Evolutionary conservation across 2,888 invertebrate genomes (phyloP), one percentile per base, ranked within the genome.

Genomic region (Ecdyonurus torrentis): DNA sequence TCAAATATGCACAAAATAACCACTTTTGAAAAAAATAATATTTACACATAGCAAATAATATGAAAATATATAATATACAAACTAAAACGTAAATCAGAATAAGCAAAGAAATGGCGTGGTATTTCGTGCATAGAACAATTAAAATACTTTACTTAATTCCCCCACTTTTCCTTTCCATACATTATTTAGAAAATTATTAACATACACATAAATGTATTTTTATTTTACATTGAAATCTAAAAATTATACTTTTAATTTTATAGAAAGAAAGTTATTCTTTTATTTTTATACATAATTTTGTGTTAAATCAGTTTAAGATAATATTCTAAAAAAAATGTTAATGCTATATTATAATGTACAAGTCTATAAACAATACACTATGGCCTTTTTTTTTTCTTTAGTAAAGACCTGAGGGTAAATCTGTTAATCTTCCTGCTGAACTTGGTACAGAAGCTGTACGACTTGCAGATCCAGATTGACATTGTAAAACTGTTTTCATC

Each of bases 341-440:
- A 7, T 18, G 18, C 0, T 82, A 82, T 65, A 50, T 50, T 7
- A 7, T 18, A 50, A 50, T 18, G 7, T 10, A 18, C 50, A 50
- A 50, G 7, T 18, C 50, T 50, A 10, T 50, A 50, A 50, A 50
- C 50, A 50, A 50, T 50, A 7, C 20, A n/a, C 20, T 25, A 25
- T 25, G 5, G 60, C 25, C 25, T n/a, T 60, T 22, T 25, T 25
- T 5, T n/a, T n/a, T 58, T 24, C 25, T 63, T 66, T 60, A 71
- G 65, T 71, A 71, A 37, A 71, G 65, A 23, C 70, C 70, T 5
- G 70, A 70, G 1, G 70, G 70, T 23, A 70, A 65, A 60, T 71
- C 70, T 53, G 70, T 67, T 25, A 71, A 65, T 63, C 69, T 70
- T 15, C 69, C 70, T 1, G 67, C 65, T 3, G 68, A 55, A n/a